Evolutionary conservation across 2,888 invertebrate species (phyloP), one percentile per base, ranked within the genome.

Genomic region (Hecatera dysodea): DNA sequence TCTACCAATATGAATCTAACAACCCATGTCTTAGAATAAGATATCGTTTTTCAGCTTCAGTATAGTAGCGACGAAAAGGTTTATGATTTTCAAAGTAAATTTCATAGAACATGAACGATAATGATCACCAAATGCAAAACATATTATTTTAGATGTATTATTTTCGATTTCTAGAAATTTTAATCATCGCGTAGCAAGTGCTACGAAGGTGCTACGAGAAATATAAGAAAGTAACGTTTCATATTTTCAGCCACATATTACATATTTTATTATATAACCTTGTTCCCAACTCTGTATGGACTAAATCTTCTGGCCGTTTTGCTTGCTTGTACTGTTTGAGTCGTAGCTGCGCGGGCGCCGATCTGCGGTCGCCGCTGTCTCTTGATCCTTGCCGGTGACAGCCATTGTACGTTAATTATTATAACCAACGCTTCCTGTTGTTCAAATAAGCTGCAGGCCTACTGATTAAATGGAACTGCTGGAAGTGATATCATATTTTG

Each of bases 391-490:
- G 83, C 60, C 78, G 75, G 82, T 83, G 70, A 78, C 73, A 85
- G 72, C 69, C 70, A 72, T 75, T 81, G 72, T 82, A 77, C 68
- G 83, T 72, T 73, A 68, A 79, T 80, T 80, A 83, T 78, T 74
- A 78, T 75, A 83, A 83, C 81, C 72, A 85, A 72, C 72, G 75
- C 83, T 83, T 83, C 83, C 85, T 78, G 82, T 65, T 70, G 78
- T 76, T 75, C 55, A 67, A 64, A 83, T 69, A 78, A 69, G 64
- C 46, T 61, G 57, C 59, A 57, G 62, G 52, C 33, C 64, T 33
- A 60, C 73, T 70, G 85, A 83, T 83, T 85, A 85, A 71, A 65
- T 74, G 68, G 81, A 85, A 83, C 8, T 60, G 60, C 66, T 73
- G 67, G 83, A 82, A 83, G 9, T 60, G 57, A 72, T 67, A 65